Base-by-base conservation (phyloP, 2,113 vertebrate genomes). In the Entosphenus tridentatus region DNA sequence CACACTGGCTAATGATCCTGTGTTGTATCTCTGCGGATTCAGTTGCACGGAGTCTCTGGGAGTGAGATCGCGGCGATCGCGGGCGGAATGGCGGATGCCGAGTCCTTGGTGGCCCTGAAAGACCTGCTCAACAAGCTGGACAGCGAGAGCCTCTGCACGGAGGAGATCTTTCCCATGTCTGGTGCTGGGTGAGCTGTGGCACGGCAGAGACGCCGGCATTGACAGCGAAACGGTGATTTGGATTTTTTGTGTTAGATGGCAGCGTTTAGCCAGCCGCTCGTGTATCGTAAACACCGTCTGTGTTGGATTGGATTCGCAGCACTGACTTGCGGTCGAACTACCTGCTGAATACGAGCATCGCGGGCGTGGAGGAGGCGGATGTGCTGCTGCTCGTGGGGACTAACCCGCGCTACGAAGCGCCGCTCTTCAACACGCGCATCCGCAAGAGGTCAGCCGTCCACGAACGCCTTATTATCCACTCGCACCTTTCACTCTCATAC, bases 301-400 rank as follows among this genome's bases (percentile, higher is more conserved):
- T 39, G 39, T 39, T 65, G 9, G 62, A 65, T 65, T 11, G 62
- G 9, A 39, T 70, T 74, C 79, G 69, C 0, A 65, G 93, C 71
- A 82, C 86, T 71, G 93, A 98, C 78, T 78, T 98, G 67, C 88
- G 93, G 71, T 96, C 93, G 54, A 98, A 86, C 80, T 98, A 98
- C 79, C 81, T 98, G 73, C 79, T 96, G 75, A 98, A 98, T 77
- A 81, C 83, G 55, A 84, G 84, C 75, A 98, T 98, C 71, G 74
- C 83, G 2, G 92, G 93, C 72, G 84, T 96, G 58, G 93, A 98
- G 77, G 92, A 96, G 57, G 83, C 82, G 71, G 93, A 96, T 77
- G 72, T 88, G 68, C 76, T 98, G 74, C 84, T 98, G 72, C 77
- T 98, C 68, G 71, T 96, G 67, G 93, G 93, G 76, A 95, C 88